Evolutionary conservation across 2,113 vertebrate species (phyloP).

Genomic region (Etheostoma spectabile): DNA sequence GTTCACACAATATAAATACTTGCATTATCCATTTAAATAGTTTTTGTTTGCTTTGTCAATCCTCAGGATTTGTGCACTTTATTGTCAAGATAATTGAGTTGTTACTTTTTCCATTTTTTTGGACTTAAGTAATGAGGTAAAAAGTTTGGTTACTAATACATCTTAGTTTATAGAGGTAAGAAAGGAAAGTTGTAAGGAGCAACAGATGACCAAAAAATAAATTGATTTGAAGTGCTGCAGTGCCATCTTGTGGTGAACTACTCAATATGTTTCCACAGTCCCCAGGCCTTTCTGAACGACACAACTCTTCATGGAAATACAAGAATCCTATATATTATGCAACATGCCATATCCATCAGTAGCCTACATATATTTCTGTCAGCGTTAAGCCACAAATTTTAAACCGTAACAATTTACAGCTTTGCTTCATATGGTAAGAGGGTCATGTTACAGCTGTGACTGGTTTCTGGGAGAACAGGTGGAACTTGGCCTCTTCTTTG

Average conservation of each 20-base stretch:
- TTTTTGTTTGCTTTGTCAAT: background rate
- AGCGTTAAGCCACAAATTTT: constrained; percentile 10
- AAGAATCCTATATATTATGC: background rate
- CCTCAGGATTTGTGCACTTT: background rate
- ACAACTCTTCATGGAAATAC: constrained; percentile 8
- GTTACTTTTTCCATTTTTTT: background rate
- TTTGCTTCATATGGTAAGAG: background rate
- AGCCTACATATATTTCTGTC: constrained; percentile 2
- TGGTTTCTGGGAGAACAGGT: constrained; percentile 63
- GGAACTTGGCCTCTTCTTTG: constrained; percentile 35
- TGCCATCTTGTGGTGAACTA: constrained; percentile 60
- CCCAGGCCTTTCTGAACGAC: background rate
- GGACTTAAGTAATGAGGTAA: background rate
- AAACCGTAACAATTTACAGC: background rate
- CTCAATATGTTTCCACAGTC: background rate
- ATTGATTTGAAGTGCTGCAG: constrained; percentile 36
- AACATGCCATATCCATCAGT: background rate
- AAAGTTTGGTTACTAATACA: background rate
- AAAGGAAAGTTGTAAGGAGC: constrained; percentile 23
- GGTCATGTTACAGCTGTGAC: constrained; percentile 21
- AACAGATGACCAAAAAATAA: constrained; percentile 2
- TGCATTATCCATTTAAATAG: background rate
- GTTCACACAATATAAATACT: background rate
- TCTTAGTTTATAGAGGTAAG: background rate
- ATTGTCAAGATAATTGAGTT: background rate